Base-by-base conservation (phyloP, 2,888 invertebrate genomes). In the Sphinx pinastri region DNA sequence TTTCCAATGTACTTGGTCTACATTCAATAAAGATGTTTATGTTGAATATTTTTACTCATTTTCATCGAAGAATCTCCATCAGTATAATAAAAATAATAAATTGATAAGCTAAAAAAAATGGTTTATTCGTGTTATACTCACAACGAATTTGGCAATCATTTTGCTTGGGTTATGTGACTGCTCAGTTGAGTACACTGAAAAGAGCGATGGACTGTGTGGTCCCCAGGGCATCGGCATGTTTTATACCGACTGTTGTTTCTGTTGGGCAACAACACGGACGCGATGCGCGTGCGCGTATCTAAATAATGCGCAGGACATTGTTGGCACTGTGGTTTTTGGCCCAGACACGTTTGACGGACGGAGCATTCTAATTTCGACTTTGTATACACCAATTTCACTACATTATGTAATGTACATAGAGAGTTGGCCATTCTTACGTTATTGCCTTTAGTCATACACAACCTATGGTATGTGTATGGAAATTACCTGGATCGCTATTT, bases 81-180 rank as follows among this genome's bases (percentile, higher is more conserved):
- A 8, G 16, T 0, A 55, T 16, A 55, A 7, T 1, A 52, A 13
- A 51, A 12, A 13, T 25, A 13, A 14, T 38, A 14, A 66, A 51
- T 10, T 25, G 13, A 25, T 8, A 31, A 38, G 10, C 12, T 31
- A 1, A 52, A 52, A 14, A 25, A 8, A 25, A 19, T 14, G n/a
- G n/a, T 25, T n/a, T 19, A 0, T 51, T 38, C 7, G 67, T 60
- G 54, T 16, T 47, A 49, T 49, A 77, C 94, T 93, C 79, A 94
- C 94, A 85, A 92, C 81, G 87, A 93, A 92, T 90, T 93, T 93
- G 93, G 93, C 92, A 89, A 94, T 91, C 94, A 94, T 94, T 93
- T 86, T 93, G 88, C 89, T 89, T 86, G 83, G 79, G 77, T 75
- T 83, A 73, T 80, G 92, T 93, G 93, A 93, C 93, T 93, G 92